These are phyloP conservation scores for Heliconius nattereri DNA, from an alignment of 1,140 invertebrate genomes.

Conservation along the genomic window DNA sequence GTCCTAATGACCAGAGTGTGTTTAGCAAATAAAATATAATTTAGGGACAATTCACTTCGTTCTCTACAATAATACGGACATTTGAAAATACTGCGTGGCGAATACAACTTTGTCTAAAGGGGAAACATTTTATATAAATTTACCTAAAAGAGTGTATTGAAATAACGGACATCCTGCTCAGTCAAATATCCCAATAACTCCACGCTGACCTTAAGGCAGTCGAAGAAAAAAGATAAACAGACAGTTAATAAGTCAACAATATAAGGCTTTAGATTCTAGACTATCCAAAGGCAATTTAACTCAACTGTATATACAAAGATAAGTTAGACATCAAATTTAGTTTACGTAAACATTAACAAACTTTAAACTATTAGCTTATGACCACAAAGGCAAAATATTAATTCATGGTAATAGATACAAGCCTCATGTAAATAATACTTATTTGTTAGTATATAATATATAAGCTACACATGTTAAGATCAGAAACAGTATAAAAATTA, in stretches of 20 bases:
- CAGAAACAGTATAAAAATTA: neutral
- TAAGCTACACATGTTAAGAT: neutral
- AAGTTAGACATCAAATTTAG: neutral
- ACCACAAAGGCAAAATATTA: neutral
- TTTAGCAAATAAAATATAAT: too few relatives aligned
- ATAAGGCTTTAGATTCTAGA: neutral
- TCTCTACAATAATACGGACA: too few relatives aligned
- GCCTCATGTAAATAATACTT: neutral
- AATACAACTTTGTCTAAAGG: too few relatives aligned
- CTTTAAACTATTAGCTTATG: neutral
- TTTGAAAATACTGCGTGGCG: too few relatives aligned
- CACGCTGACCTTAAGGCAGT: too few relatives aligned
- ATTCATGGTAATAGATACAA: neutral
- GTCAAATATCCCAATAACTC: too few relatives aligned
- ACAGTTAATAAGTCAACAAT: neutral
- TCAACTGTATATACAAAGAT: neutral
- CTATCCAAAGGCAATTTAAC: neutral
- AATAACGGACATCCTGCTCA: too few relatives aligned
- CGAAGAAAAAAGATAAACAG: too few relatives aligned
- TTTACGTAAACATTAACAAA: neutral
- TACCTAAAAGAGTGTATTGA: too few relatives aligned
- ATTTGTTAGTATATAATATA: neutral
- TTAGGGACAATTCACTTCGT: too few relatives aligned
- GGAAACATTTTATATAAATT: too few relatives aligned
- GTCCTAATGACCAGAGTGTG: too few relatives aligned